Conservation (phyloP, 2,797 vertebrate genomes). For the Pseudochirops corinnae region DNA sequence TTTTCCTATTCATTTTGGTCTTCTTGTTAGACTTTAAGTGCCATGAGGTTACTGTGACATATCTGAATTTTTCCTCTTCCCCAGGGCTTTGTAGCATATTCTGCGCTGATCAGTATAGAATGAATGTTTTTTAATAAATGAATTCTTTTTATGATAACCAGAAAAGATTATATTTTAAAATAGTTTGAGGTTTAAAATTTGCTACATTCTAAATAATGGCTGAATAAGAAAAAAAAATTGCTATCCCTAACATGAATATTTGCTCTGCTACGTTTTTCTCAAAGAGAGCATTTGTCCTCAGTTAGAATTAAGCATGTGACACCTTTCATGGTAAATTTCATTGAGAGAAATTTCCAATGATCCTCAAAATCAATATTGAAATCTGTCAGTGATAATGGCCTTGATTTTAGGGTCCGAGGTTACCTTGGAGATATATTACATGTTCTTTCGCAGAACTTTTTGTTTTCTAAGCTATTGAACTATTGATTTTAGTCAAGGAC, state of each 20-base stretch:
- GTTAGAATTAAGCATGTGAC: not conserved
- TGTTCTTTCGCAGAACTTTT: not conserved
- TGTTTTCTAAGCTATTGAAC: constrained; percentile 2
- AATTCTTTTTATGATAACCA: not conserved
- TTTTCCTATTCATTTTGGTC: not conserved
- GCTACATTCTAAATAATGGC: not conserved
- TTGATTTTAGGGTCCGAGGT: not conserved
- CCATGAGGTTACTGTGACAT: not conserved
- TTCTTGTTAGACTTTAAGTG: not conserved
- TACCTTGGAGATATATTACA: not conserved
- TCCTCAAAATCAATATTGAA: constrained; percentile 2
- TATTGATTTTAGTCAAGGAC: constrained; percentile 6
- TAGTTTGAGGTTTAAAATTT: not conserved
- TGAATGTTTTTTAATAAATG: not conserved
- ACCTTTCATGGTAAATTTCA: not conserved
- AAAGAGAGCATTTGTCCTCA: not conserved
- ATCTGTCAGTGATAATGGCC: not conserved
- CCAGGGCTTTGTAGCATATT: not conserved
- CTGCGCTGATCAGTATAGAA: not conserved
- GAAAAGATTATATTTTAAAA: not conserved
- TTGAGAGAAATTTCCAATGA: not conserved
- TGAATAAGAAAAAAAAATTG: not conserved
- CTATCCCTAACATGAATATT: not conserved
- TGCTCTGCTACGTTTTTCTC: not conserved
- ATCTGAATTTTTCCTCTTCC: not conserved